Percentiles rank a stretch among this genome's conserved stretches.
Conservation (phyloP, 2,113 vertebrate genomes). For the Astatoreochromis straeleni region DNA sequence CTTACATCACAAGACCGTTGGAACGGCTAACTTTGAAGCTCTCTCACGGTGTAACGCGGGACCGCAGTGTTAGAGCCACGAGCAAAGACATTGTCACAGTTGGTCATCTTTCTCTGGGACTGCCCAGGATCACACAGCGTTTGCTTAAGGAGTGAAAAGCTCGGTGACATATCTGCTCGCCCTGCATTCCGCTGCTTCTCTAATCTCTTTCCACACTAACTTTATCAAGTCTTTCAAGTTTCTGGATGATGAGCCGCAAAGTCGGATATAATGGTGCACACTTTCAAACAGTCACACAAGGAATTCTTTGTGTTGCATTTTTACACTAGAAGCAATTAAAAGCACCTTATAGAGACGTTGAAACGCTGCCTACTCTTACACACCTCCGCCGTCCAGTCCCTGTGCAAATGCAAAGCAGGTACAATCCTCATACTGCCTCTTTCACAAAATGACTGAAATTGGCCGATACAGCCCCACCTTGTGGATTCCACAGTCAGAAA, state of each 20-base stretch:
- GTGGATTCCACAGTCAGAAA: neutral
- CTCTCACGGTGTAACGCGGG: neutral
- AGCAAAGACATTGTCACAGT: neutral
- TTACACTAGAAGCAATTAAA: neutral
- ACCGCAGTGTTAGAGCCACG: neutral
- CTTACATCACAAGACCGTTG: neutral
- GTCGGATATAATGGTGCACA: neutral
- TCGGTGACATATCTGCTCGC: neutral
- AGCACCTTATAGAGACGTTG: neutral
- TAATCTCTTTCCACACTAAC: neutral
- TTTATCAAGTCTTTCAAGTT: neutral
- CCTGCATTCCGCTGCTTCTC: neutral
- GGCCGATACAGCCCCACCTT: neutral
- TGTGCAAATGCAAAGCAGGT: neutral
- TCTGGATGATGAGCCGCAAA: neutral
- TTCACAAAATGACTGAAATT: accelerated
- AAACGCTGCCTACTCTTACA: neutral
- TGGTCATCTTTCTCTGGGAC: neutral
- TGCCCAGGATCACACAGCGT: neutral
- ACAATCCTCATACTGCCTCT: neutral
- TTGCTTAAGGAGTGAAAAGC: neutral
- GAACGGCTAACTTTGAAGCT: neutral
- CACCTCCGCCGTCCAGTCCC: neutral
- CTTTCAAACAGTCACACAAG: neutral
- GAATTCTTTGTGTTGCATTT: neutral